Evolutionary conservation across 2,113 vertebrate genomes (phyloP), one percentile per base, ranked within the genome.

Genomic region (Ptilonorhynchus violaceus): DNA sequence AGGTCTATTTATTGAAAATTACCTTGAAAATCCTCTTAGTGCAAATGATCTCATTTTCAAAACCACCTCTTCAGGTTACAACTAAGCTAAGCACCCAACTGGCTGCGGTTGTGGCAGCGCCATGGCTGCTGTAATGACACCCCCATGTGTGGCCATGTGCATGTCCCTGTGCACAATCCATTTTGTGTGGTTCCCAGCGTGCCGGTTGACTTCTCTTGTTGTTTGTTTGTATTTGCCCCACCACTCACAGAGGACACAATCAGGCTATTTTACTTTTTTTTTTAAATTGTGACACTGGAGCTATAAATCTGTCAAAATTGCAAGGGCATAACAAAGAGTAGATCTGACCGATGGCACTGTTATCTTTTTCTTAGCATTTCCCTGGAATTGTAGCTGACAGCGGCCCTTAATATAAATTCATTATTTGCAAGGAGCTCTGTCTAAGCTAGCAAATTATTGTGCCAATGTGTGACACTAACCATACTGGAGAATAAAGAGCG

Each of bases 1-100:
- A 74, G 11, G 59, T 69, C 78, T 83, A 8, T 83, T 46, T 5
- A 25, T 44, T 93, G 74, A 90, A 75, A n/a, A 84, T 85, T 94
- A 80, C 72, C 72, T 92, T 83, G 78, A 89, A 96, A 96, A 92
- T 90, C 72, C 59, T 77, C 42, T 86, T 83, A 70, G 70, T n/a
- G 50, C 68, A 52, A 70, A 93, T 55, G 62, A 80, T 85, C 78
- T 95, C 35, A 63, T 93, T 96, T 94, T 85, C 92, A 42, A 92
- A 94, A 75, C 42, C 47, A 44, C 72, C 52, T 82, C 63, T 88
- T 92, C 50, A 53, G 85, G 68, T 94, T 90, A 41, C 79, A 67
- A 2, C 39, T 19, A 11, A 49, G 23, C 53, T 5, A 10, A 85
- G 92, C 74, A 46, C 55, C 33, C 62, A 31, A 0, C 16, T 58